phyloP scores from a whole-genome alignment of 2,113 vertebrate genomes.

The Tringa solitaria region DNA sequence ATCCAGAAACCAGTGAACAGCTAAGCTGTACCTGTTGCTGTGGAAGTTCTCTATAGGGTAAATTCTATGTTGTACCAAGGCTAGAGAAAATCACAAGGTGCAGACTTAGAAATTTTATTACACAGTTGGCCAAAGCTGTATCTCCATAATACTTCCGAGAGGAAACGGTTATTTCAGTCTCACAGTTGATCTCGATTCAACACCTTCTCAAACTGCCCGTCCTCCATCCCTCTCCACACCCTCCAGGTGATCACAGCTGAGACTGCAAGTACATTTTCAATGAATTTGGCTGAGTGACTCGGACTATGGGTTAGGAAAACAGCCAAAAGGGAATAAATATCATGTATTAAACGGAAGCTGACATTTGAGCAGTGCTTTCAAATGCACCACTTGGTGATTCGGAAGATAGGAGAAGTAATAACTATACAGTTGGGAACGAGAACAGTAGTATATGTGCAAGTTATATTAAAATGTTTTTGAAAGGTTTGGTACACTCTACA shows the following conservation, averaged over 20 bases:
- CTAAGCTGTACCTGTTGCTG: rapidly evolving
- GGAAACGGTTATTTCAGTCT: not conserved
- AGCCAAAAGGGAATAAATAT: not conserved
- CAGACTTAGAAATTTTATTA: not conserved
- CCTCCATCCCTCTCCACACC: not conserved
- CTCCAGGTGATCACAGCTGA: not conserved
- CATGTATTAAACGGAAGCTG: not conserved
- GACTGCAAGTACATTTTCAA: not conserved
- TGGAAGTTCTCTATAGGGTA: not conserved
- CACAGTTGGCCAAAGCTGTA: not conserved
- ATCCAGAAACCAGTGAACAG: not conserved
- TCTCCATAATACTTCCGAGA: not conserved
- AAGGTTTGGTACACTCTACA: not conserved
- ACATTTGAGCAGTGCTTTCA: not conserved
- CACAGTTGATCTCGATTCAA: not conserved
- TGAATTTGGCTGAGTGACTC: not conserved
- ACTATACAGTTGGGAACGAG: not conserved
- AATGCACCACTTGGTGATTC: not conserved
- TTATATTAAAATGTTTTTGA: not conserved
- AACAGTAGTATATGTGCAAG: not conserved
- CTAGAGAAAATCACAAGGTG: not conserved
- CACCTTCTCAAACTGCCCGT: rapidly evolving
- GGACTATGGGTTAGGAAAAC: not conserved
- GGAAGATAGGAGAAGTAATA: not conserved
- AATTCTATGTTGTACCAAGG: not conserved